These are phyloP conservation scores for Dasyurus viverrinus DNA, from an alignment of 2,113 vertebrate species.

Conservation along the genomic window DNA sequence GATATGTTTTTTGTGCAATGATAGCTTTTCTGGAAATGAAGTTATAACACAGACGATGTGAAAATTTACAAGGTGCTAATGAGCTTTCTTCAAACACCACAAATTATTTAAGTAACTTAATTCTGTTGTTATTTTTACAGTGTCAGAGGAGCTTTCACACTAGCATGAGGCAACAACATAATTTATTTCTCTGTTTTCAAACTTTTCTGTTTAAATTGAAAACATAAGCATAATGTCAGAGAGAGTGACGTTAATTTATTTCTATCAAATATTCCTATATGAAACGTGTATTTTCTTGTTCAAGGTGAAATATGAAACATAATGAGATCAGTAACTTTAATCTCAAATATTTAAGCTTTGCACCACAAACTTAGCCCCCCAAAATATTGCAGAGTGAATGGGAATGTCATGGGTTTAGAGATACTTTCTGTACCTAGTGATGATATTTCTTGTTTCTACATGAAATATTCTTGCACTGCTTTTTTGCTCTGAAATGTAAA, in stretches of 20 bases:
- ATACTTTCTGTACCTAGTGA: constrained; percentile 10
- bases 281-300: constrained; percentile 68
- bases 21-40: constrained; percentile 74
- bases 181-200: constrained; percentile 80
- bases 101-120: constrained; percentile 76
- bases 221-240: constrained; percentile 76
- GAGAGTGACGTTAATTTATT: constrained; percentile 73
- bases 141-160: constrained; percentile 69
- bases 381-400: not conserved
- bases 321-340: constrained; percentile 34
- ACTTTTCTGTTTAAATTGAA: constrained; percentile 75
- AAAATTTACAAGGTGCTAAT: constrained; percentile 82
- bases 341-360: not conserved
- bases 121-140: constrained; percentile 74
- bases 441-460: not conserved
- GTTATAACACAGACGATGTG: constrained; percentile 67
- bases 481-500: not conserved
- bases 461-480: not conserved
- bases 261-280: constrained; percentile 63
- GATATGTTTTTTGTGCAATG: constrained; percentile 48
- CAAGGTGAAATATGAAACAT: constrained; percentile 25
- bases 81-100: constrained; percentile 79
- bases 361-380: not conserved
- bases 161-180: constrained; percentile 61
- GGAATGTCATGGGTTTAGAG: not conserved